Conservation (phyloP, 2,888 invertebrate genomes). For the Apodemia mormo region DNA sequence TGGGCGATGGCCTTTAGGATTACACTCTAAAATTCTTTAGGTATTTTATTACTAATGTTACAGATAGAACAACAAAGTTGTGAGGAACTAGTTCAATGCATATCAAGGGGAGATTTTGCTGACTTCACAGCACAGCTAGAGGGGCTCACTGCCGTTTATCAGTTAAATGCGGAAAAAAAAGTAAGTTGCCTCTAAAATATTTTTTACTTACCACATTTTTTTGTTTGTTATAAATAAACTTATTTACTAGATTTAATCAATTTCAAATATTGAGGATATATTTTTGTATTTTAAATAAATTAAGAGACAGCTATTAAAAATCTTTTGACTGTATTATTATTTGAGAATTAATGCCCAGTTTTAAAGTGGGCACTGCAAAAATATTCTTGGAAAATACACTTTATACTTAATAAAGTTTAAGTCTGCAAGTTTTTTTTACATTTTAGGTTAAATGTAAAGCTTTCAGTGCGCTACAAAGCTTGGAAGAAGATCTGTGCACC, state of each 20-base stretch:
- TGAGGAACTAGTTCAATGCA: constrained; percentile 92
- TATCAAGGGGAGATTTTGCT: constrained; percentile 92
- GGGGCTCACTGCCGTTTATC: constrained; percentile 94
- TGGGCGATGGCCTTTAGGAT: too few species aligned
- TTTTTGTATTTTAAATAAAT: not conserved
- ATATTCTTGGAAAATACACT: not conserved
- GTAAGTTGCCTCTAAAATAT: constrained; percentile 40
- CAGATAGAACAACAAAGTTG: constrained; percentile 90
- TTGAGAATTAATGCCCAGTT: too few species aligned
- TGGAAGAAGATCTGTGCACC: constrained; percentile 93
- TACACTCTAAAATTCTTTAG: not conserved
- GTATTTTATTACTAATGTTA: constrained; percentile 28
- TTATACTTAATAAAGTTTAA: not conserved
- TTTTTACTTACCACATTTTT: not conserved
- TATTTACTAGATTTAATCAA: too few species aligned
- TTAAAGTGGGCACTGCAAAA: too few species aligned
- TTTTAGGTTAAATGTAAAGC: constrained; percentile 92
- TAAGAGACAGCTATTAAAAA: too few species aligned
- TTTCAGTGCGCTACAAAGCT: constrained; percentile 93
- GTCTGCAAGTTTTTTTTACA: not conserved
- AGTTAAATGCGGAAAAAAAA: constrained; percentile 96
- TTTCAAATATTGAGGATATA: too few species aligned
- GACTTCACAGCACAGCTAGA: constrained; percentile 97
- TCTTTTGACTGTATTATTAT: too few species aligned
- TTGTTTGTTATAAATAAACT: too few species aligned